Conservation (phyloP, 2,113 vertebrate species). For the Acanthisitta chloris region DNA sequence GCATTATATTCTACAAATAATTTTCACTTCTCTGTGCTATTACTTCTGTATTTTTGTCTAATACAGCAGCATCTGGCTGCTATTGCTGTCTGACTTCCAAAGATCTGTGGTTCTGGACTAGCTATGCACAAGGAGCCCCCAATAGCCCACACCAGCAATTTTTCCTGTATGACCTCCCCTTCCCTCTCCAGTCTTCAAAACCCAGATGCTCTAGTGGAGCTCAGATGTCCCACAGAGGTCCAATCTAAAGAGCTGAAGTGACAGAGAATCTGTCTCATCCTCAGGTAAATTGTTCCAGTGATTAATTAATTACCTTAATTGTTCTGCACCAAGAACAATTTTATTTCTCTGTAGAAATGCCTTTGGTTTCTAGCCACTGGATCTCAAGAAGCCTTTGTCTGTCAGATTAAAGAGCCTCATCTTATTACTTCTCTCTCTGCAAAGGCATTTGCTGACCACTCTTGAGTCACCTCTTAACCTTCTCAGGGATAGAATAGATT, state of each 20-base stretch:
- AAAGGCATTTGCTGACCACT: not conserved
- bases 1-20: not conserved
- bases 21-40: not conserved
- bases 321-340: not conserved
- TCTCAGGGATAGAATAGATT: not conserved
- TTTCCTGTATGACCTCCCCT: not conserved
- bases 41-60: not conserved
- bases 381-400: not conserved
- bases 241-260: not conserved
- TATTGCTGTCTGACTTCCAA: not conserved
- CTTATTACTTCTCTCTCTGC: not conserved
- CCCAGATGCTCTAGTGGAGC: not conserved
- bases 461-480: not conserved
- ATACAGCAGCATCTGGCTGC: not conserved
- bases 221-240: not conserved
- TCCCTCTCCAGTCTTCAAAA: not conserved
- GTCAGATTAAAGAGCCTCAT: not conserved
- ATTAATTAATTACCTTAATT: constrained; percentile 7
- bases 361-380: not conserved
- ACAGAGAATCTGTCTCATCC: not conserved
- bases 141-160: not conserved
- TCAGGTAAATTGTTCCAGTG: not conserved
- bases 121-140: not conserved
- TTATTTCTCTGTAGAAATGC: not conserved
- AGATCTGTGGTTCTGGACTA: not conserved